phyloP scores from a whole-genome alignment of 2,113 vertebrate species.

The Atlantisia rogersi region DNA sequence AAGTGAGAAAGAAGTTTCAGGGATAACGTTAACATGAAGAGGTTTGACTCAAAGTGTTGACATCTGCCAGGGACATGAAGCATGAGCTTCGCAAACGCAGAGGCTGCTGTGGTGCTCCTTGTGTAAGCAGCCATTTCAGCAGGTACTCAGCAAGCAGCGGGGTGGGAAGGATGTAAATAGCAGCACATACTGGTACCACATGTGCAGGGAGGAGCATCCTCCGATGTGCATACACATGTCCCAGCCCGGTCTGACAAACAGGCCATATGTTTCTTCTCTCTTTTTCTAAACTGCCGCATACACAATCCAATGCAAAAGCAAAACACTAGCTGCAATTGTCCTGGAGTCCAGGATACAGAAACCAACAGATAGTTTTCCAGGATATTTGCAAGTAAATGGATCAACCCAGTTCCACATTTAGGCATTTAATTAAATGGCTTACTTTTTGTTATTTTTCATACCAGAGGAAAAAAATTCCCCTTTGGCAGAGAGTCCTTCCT shows the following conservation, averaged over 20 bases:
- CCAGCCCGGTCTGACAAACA: not conserved
- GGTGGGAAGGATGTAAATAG: not conserved
- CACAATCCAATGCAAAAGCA: not conserved
- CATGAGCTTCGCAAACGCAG: not conserved
- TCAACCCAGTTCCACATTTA: not conserved
- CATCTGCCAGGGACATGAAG: not conserved
- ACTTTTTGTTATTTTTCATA: slow-evolving; percentile 10
- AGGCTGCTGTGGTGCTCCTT: not conserved
- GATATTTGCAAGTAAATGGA: not conserved
- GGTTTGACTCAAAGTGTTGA: not conserved
- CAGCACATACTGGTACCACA: not conserved
- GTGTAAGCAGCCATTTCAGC: not conserved
- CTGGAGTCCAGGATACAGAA: not conserved
- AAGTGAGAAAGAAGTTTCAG: not conserved
- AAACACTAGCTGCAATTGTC: not conserved
- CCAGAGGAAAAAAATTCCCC: not conserved
- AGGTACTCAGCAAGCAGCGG: not conserved
- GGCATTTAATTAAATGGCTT: not conserved
- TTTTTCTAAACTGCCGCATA: not conserved
- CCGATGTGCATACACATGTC: not conserved
- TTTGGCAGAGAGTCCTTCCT: slow-evolving; percentile 25
- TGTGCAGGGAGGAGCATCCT: not conserved
- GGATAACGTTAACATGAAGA: not conserved
- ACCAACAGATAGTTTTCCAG: not conserved
- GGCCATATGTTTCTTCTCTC: not conserved